phyloP scores from a whole-genome alignment of 1,140 invertebrate genomes.

The Procambarus virginalis region DNA sequence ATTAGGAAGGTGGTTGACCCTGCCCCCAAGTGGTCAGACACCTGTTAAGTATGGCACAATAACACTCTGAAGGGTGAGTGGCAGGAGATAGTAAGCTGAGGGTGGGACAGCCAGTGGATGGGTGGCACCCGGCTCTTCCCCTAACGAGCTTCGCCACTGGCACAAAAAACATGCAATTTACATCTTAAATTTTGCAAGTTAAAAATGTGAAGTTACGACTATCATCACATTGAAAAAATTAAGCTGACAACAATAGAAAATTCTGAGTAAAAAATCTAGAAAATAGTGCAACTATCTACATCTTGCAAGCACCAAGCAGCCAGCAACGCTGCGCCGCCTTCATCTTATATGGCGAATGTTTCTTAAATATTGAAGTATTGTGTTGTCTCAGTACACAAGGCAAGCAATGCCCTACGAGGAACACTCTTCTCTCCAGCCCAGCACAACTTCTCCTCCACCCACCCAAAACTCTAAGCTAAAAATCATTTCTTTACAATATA shows the following conservation, averaged over 20 bases:
- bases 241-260: too few relatives aligned
- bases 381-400: too few relatives aligned
- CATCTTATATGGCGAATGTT: too few relatives aligned
- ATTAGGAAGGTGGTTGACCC: slow-evolving; percentile 15
- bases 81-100: not conserved
- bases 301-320: too few relatives aligned
- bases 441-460: not conserved
- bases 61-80: slow-evolving; percentile 23
- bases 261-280: too few relatives aligned
- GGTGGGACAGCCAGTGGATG: slow-evolving; percentile 26
- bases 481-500: slow-evolving; percentile 65
- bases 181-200: too few relatives aligned
- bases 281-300: too few relatives aligned
- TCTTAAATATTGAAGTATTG: too few relatives aligned
- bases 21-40: slow-evolving; percentile 34
- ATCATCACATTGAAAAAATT: not conserved
- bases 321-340: too few relatives aligned
- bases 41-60: slow-evolving; percentile 63
- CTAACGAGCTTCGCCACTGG: not conserved
- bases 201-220: too few relatives aligned
- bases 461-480: slow-evolving; percentile 41
- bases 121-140: not conserved
- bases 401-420: not conserved
- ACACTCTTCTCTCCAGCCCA: slow-evolving; percentile 9
- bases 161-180: too few relatives aligned